Conservation (phyloP, 2,888 invertebrate genomes). For the Eubasilissa splendida region DNA sequence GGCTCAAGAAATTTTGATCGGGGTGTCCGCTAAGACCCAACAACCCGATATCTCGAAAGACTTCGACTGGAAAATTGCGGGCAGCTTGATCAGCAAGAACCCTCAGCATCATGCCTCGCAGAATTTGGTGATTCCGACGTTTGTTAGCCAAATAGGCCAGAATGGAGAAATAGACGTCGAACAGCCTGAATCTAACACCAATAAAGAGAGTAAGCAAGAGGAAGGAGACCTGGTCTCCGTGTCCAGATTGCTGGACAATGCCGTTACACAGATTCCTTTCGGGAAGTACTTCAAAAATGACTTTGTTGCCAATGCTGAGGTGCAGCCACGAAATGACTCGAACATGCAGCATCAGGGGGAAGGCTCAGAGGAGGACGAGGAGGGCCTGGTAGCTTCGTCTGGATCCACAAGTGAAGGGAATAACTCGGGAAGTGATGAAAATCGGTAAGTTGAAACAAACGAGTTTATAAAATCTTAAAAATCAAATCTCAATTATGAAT, state of each 20-base stretch:
- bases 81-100: constrained; percentile 73
- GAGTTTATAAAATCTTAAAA: neutral
- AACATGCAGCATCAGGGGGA: constrained; percentile 61
- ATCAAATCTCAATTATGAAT: neutral
- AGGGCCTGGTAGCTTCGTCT: constrained; percentile 85
- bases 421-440: constrained; percentile 88
- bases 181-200: constrained; percentile 9
- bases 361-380: constrained; percentile 77
- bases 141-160: constrained; percentile 51
- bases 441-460: constrained; percentile 72
- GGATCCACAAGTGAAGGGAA: constrained; percentile 86
- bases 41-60: constrained; percentile 70
- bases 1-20: constrained; percentile 74
- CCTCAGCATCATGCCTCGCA: constrained; percentile 27
- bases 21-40: constrained; percentile 65
- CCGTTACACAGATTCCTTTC: constrained; percentile 76
- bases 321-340: constrained; percentile 60
- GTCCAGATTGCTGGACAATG: constrained; percentile 83
- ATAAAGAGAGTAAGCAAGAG: constrained; percentile 59
- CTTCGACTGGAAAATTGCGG: constrained; percentile 72
- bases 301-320: constrained; percentile 56
- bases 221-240: constrained; percentile 83
- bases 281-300: constrained; percentile 76
- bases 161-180: constrained; percentile 12
- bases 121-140: constrained; percentile 60